Percentiles rank a stretch among this genome's conserved stretches.
phyloP scores from a whole-genome alignment of 2,113 vertebrate species.

The Rhombomys opimus region DNA sequence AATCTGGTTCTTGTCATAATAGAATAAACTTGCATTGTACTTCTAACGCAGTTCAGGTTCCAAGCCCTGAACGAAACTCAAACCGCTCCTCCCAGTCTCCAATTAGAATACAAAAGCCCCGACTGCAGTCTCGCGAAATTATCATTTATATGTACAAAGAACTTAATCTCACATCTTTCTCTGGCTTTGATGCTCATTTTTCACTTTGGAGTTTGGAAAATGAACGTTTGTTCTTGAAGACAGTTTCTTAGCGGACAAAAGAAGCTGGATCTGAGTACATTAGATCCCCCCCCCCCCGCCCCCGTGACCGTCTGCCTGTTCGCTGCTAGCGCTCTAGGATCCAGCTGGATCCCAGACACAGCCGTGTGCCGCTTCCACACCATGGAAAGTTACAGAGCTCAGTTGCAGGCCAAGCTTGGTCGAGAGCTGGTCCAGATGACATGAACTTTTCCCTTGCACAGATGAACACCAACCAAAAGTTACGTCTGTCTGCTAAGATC shows the following conservation, averaged over 20 bases:
- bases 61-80: constrained; percentile 76
- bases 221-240: constrained; percentile 68
- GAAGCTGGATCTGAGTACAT: constrained; percentile 56
- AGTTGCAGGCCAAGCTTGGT: constrained; percentile 68
- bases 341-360: constrained; percentile 79
- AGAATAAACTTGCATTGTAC: constrained; percentile 79
- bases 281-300: constrained; percentile 27
- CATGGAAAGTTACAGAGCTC: constrained; percentile 82
- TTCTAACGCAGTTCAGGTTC: constrained; percentile 79
- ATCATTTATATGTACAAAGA: constrained; percentile 61
- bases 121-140: constrained; percentile 66
- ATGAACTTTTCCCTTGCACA: constrained; percentile 64
- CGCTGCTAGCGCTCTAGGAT: constrained; percentile 62
- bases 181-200: constrained; percentile 64
- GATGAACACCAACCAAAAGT: constrained; percentile 69
- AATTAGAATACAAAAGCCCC: constrained; percentile 71
- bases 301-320: constrained; percentile 66
- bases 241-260: constrained; percentile 78
- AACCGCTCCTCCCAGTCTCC: constrained; percentile 67
- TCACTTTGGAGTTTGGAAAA: constrained; percentile 63
- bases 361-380: constrained; percentile 79
- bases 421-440: constrained; percentile 75
- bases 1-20: constrained; percentile 85
- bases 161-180: constrained; percentile 65
- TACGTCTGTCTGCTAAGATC: constrained; percentile 41